A percentile compares a stretch with the other conserved stretches of the same genome.
phyloP scores from a whole-genome alignment of 2,888 invertebrate genomes.

The Melanostoma mellinum region DNA sequence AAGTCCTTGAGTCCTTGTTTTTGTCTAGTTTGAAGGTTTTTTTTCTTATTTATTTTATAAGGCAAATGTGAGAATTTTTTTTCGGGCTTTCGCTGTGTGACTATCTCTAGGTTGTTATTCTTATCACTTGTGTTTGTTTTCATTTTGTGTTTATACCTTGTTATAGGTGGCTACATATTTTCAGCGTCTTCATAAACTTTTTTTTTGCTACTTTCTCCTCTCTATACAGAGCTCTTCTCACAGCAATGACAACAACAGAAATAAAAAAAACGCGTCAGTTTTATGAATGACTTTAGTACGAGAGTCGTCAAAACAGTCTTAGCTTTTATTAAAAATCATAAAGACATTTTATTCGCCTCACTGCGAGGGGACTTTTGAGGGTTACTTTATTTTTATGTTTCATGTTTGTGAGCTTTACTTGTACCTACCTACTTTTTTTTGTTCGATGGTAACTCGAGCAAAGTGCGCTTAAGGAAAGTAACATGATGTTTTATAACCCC shows the following conservation, averaged over 20 bases:
- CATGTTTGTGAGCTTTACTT: background rate
- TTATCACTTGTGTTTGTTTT: conserved; percentile 22
- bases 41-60: conserved; percentile 20
- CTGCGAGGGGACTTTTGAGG: conserved; percentile 22
- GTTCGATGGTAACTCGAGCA: conserved; percentile 2
- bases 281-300: conserved; percentile 40
- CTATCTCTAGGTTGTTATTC: conserved; percentile 36
- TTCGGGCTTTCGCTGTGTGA: background rate
- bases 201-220: background rate
- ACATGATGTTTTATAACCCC: conserved; percentile 44
- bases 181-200: conserved; percentile 14
- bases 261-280: conserved; percentile 39
- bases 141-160: conserved; percentile 32
- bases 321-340: conserved; percentile 64
- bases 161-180: conserved; percentile 36
- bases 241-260: background rate
- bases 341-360: conserved; percentile 44
- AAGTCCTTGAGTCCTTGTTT: conserved; percentile 39
- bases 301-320: conserved; percentile 31
- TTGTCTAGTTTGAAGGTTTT: conserved; percentile 47
- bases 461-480: conserved; percentile 11
- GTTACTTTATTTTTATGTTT: conserved; percentile 16
- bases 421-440: conserved; percentile 5
- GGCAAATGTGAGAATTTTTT: conserved; percentile 7
- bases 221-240: background rate